Conservation (phyloP, 1,140 invertebrate species). For the Cydia amplana region DNA sequence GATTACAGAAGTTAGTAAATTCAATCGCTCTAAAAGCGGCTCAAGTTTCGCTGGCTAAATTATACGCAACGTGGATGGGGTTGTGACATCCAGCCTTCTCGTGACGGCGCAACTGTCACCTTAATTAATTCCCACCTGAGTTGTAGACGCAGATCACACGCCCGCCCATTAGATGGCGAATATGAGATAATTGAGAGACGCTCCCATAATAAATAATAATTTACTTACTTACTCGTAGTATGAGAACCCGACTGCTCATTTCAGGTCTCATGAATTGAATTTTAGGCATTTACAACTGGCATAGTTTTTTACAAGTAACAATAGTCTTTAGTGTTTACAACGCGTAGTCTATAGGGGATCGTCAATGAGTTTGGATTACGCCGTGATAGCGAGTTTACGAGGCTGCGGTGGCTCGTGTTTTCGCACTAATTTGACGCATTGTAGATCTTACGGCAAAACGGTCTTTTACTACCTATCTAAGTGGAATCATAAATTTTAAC, state of each 20-base stretch:
- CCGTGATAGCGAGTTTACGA: conserved; percentile 4
- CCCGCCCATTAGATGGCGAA: background rate
- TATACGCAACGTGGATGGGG: conserved; percentile 20
- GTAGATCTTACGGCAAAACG: conserved; percentile 8
- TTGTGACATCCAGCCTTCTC: conserved; percentile 23
- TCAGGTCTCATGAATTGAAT: too few relatives aligned
- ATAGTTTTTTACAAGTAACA: too few relatives aligned
- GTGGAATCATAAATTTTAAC: background rate
- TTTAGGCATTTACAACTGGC: too few relatives aligned
- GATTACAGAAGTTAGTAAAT: conserved; percentile 21
- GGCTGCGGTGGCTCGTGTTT: conserved; percentile 9
- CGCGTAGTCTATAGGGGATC: background rate
- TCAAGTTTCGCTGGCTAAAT: conserved; percentile 25
- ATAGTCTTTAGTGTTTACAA: background rate
- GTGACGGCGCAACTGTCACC: conserved; percentile 20
- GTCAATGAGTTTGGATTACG: background rate
- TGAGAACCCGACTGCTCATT: too few relatives aligned
- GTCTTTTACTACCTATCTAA: background rate
- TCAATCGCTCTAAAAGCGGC: conserved; percentile 13
- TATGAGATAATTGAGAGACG: too few relatives aligned
- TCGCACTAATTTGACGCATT: conserved; percentile 29
- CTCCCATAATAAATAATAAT: too few relatives aligned
- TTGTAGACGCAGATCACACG: conserved; percentile 1
- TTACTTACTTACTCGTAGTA: too few relatives aligned
- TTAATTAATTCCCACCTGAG: conserved; percentile 32